Percentiles rank a stretch among this genome's conserved stretches.
These are phyloP conservation scores for Troides aeacus DNA, from an alignment of 2,888 invertebrate species.

Conservation along the genomic window DNA sequence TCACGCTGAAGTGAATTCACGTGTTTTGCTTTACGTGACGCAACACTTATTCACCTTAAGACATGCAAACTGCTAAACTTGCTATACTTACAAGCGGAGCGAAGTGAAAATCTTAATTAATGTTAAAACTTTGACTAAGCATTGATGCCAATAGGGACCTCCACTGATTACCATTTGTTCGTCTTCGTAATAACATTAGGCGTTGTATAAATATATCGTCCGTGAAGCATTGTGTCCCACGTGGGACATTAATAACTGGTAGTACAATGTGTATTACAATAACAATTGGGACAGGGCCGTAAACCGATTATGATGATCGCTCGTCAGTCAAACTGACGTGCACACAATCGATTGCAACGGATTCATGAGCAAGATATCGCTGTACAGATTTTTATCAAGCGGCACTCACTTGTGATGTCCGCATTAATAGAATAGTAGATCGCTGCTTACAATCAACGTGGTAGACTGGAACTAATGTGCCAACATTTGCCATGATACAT, in stretches of 20 bases:
- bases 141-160: constrained; percentile 45
- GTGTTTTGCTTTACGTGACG: constrained; percentile 45
- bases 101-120: constrained; percentile 63
- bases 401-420: constrained; percentile 20
- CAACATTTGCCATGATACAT: constrained; percentile 1
- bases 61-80: constrained; percentile 49
- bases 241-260: constrained; percentile 69
- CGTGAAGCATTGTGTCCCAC: constrained; percentile 51
- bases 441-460: constrained; percentile 38
- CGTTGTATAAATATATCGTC: constrained; percentile 55
- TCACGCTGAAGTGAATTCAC: constrained; percentile 32
- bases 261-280: constrained; percentile 69
- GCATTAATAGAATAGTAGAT: constrained; percentile 19
- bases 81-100: constrained; percentile 37
- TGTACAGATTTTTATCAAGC: constrained; percentile 58
- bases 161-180: constrained; percentile 50
- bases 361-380: constrained; percentile 67
- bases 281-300: constrained; percentile 69
- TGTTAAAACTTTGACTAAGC: constrained; percentile 55
- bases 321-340: constrained; percentile 68
- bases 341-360: constrained; percentile 65
- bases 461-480: constrained; percentile 24
- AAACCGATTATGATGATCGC: constrained; percentile 75
- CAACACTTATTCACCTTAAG: constrained; percentile 43
- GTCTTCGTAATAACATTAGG: constrained; percentile 24